Base-by-base conservation (phyloP, 2,797 vertebrate genomes). In the Enoplosus armatus region DNA sequence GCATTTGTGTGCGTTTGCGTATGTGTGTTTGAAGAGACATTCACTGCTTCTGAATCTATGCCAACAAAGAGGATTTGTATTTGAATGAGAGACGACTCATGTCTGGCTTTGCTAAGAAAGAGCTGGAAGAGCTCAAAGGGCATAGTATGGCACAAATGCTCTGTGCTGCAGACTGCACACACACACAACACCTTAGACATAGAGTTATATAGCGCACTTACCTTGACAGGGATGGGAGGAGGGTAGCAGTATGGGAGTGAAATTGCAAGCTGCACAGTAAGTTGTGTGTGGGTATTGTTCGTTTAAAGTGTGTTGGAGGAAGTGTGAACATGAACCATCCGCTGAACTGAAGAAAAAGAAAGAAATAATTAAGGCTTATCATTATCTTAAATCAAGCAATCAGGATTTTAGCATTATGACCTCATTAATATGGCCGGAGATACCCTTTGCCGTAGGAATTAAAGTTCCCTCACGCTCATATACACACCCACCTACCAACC, bases 71-170 rank as follows among this genome's bases (percentile, higher is more conserved):
- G 75, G 55, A 73, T 75, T 80, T 89, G 81, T 76, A 77, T 89
- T 86, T 92, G 85, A 93, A 91, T 85, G 85, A 79, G 60, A 77
- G 84, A 58, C 80, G 20, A 87, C 82, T 89, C 85, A 86, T 85
- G 87, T 85, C 84, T 93, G 87, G 76, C 55, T 83, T 85, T 73
- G 60, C 50, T 61, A 29, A 63, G 50, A 86, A 48, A 75, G 47
- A 62, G 33, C n/a, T 69, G 18, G 37, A 55, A 48, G 35, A 55
- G 59, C 67, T 81, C 75, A 85, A 78, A 85, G 73, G 64, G 75
- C n/a, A 18, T 22, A 43, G 33, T 48, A 43, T 48, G 53, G 62
- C 62, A 68, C 27, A 11, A 74, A 73, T 22, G 18, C 27, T 72
- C n/a, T 18, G 26, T 29, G 62, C 43, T 80, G 72, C 55, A 81